Evolutionary conservation across 2,113 vertebrate species (phyloP).

Genomic region (Glareola pratincola): DNA sequence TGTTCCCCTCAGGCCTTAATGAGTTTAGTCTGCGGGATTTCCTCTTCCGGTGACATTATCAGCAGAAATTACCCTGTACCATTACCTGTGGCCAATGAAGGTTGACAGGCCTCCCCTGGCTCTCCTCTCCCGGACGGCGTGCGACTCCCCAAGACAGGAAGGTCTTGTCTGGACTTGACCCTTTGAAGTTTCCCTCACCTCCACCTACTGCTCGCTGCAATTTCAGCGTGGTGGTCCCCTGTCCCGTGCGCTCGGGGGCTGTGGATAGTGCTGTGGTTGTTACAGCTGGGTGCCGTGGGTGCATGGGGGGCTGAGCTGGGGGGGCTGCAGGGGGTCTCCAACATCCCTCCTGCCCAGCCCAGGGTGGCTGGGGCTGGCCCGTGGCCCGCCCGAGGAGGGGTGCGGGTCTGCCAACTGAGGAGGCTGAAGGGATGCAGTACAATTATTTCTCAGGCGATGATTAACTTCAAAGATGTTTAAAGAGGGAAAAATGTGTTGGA

Average conservation of each 20-base stretch:
- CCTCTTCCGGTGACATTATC: conserved; percentile 82
- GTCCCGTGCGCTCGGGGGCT: neutral
- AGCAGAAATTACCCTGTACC: conserved; percentile 76
- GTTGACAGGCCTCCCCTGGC: conserved; percentile 73
- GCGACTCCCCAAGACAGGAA: conserved; percentile 65
- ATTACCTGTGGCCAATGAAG: conserved; percentile 73
- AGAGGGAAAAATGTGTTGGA: neutral
- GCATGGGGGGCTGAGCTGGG: fast-evolving
- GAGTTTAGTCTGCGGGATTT: conserved; percentile 86
- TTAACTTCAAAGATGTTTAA: neutral
- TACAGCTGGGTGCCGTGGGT: neutral
- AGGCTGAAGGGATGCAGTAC: neutral
- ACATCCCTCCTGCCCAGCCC: conserved; percentile 12
- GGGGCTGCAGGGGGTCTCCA: neutral
- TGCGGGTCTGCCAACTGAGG: neutral
- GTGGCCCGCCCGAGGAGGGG: neutral
- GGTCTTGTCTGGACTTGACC: conserved; percentile 66
- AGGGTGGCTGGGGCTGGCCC: neutral
- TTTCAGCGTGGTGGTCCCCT: neutral
- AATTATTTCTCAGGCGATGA: neutral
- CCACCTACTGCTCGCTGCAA: conserved; percentile 11
- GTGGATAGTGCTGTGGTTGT: neutral
- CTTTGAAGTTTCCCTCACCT: conserved; percentile 76
- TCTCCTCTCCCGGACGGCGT: conserved; percentile 7
- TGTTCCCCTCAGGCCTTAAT: conserved; percentile 76